Base-by-base conservation (phyloP, 2,888 invertebrate genomes). In the Andrena haemorrhoa region DNA sequence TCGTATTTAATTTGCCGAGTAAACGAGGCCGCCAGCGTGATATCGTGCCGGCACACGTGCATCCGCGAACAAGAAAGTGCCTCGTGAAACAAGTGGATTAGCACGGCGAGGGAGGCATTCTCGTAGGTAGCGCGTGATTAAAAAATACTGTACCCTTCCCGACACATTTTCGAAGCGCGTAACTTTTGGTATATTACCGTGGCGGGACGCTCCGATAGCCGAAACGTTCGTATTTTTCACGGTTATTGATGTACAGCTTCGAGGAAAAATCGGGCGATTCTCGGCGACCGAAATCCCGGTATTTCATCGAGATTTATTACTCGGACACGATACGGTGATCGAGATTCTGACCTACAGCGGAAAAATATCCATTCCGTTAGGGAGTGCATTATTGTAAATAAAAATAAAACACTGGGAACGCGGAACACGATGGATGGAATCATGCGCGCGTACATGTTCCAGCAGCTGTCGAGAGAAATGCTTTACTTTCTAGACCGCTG, bases 401-500 rank as follows among this genome's bases (percentile, higher is more conserved):
- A n/a, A n/a, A n/a, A 68, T 23, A 41, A 56, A 65, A 68, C n/a
- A 23, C 4, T 56, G 20, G 5, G 16, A 26, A 10, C 12, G 33
- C 10, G 33, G 47, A 61, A 75, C 26, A 20, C 10, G 26, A 31
- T 1, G 63, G 35, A 65, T 47, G 69, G 49, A 53, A 70, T 65
- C 23, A 20, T 10, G 16, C 4, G 31, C 10, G 33, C 10, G 26
- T 29, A 16, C 23, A 35, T 49, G 61, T 4, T 5, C 70, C 33
- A 35, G 26, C 35, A 56, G 72, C 58, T 64, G 33, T 35, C 64
- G 77, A 60, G 66, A 33, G 47, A 65, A 81, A 75, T 66, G 65
- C 73, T 82, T 85, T 79, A 85, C 82, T 85, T 82, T 82, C 73
- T 65, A 60, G 26, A 60, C 68, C 75, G 66, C 33, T 69, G 68